Evolutionary conservation across 2,113 vertebrate genomes (phyloP).

Genomic region (Pardalotus punctatus): DNA sequence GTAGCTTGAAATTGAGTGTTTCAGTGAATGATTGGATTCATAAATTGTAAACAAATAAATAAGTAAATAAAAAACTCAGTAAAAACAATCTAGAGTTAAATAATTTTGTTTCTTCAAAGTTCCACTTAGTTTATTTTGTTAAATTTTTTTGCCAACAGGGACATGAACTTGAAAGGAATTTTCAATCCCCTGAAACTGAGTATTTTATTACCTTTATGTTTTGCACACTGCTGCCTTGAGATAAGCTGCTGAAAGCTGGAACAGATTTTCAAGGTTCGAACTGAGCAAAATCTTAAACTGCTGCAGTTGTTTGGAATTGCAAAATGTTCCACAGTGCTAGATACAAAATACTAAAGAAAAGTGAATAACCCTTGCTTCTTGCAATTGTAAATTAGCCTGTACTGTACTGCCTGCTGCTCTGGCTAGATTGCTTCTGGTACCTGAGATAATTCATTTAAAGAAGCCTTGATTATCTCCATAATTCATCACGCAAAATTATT

Average conservation of each 20-base stretch:
- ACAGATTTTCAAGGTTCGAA: neutral
- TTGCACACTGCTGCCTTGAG: neutral
- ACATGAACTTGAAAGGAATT: neutral
- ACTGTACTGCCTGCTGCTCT: neutral
- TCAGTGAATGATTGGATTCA: neutral
- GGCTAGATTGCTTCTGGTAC: neutral
- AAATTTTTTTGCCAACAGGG: neutral
- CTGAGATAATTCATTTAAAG: neutral
- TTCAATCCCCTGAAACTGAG: neutral
- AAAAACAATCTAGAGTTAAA: neutral
- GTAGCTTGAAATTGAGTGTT: neutral
- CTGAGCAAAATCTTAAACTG: neutral
- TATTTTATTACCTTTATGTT: neutral
- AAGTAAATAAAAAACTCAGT: neutral
- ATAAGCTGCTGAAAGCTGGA: neutral
- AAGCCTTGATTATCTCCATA: neutral
- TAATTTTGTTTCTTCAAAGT: neutral
- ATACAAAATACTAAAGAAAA: neutral
- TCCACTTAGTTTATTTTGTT: neutral
- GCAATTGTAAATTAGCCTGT: neutral
- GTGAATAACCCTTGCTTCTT: neutral
- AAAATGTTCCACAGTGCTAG: neutral
- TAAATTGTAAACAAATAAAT: neutral
- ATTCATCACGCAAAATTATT: neutral
- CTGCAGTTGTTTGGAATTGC: neutral